Conservation (phyloP, 2,888 invertebrate genomes). For the Dynastes grantii region DNA sequence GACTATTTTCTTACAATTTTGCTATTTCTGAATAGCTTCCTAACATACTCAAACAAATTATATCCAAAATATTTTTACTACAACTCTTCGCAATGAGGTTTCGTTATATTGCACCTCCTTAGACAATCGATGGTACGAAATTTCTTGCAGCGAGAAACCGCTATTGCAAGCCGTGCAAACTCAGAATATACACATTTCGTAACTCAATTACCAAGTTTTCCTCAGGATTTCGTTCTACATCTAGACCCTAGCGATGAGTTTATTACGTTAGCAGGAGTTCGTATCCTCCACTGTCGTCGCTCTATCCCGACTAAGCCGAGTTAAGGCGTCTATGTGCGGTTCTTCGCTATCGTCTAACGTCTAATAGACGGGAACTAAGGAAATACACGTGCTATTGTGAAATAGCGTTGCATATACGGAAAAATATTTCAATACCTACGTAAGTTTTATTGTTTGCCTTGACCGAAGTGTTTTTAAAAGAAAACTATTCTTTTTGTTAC, state of each 20-base stretch:
- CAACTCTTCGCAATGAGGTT: constrained; percentile 1
- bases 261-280: constrained; percentile 59
- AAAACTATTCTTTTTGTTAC: too few species aligned
- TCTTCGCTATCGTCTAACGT: not conserved
- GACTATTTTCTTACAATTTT: too few species aligned
- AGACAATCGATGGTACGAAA: constrained; percentile 29
- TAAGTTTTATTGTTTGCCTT: too few species aligned
- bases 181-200: constrained; percentile 59
- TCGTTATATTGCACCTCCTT: not conserved
- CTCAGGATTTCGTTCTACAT: constrained; percentile 61
- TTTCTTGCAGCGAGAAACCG: constrained; percentile 18
- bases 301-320: constrained; percentile 41
- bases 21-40: too few species aligned
- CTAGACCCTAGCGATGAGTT: constrained; percentile 59
- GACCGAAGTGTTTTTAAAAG: too few species aligned
- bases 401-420: not conserved
- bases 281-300: constrained; percentile 25
- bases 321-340: constrained; percentile 14
- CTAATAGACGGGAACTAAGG: constrained; percentile 12
- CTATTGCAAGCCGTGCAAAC: constrained; percentile 55
- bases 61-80: too few species aligned
- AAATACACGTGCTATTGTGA: constrained; percentile 9
- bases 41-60: too few species aligned
- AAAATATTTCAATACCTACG: not conserved
- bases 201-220: constrained; percentile 64